phyloP scores from a whole-genome alignment of 2,888 invertebrate species.

The Metacarcinus magister region DNA sequence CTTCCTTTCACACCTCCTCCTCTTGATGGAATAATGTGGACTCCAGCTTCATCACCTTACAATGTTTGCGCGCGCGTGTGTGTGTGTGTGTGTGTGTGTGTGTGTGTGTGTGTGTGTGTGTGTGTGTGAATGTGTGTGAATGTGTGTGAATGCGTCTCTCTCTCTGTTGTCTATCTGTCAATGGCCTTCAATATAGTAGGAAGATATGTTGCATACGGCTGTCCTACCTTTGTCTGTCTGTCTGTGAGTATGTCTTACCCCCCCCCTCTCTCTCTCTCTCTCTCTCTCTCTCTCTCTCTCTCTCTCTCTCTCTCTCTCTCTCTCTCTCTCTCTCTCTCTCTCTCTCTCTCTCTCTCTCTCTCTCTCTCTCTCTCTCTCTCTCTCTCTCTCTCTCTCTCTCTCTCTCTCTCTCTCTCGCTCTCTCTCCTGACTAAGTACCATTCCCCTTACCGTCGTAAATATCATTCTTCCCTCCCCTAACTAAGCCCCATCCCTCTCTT shows the following conservation, averaged over 20 bases:
- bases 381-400: not conserved
- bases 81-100: conserved; percentile 41
- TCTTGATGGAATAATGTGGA: not conserved
- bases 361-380: not conserved
- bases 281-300: too few relatives aligned
- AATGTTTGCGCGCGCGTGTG: not conserved
- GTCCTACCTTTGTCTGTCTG: too few relatives aligned
- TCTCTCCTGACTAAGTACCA: conserved; percentile 17
- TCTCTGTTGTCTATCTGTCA: too few relatives aligned
- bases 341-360: not conserved
- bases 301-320: not conserved
- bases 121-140: not conserved
- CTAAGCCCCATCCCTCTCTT: not conserved
- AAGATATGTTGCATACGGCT: too few relatives aligned
- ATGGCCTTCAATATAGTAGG: too few relatives aligned
- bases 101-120: conserved; percentile 57
- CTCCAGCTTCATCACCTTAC: not conserved
- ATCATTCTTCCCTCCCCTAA: not conserved
- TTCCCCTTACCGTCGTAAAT: not conserved
- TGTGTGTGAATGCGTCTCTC: not conserved
- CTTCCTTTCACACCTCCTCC: not conserved
- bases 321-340: not conserved
- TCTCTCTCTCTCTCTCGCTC: not conserved
- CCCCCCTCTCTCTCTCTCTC: too few relatives aligned
- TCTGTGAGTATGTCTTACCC: too few relatives aligned